A percentile compares a stretch with the other conserved stretches of the same genome.
Evolutionary conservation across 2,888 invertebrate genomes (phyloP).

Genomic region (Drosophila melanosoma): DNA sequence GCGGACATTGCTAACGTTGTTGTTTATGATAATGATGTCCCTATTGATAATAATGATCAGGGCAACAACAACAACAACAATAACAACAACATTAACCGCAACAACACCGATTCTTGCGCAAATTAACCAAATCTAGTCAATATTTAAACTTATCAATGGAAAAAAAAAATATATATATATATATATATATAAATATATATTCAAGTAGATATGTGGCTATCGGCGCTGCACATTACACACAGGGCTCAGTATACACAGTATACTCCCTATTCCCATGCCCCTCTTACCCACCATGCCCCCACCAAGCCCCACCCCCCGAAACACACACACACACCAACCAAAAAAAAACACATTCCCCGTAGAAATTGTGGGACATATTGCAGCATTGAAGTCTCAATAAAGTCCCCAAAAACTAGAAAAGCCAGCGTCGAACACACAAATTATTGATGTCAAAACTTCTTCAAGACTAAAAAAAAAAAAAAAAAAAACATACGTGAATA

Average conservation of each 20-base stretch:
- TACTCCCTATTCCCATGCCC: neutral
- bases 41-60: neutral
- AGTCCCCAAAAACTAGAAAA: neutral
- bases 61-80: neutral
- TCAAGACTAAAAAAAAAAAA: slow-evolving; percentile 27
- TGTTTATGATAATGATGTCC: neutral
- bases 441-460: slow-evolving; percentile 18
- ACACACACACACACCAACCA: too few relatives aligned
- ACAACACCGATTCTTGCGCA: slow-evolving; percentile 19
- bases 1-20: neutral
- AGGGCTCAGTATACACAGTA: slow-evolving; percentile 7
- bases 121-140: slow-evolving; percentile 44
- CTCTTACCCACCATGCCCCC: neutral
- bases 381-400: neutral
- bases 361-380: neutral
- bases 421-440: slow-evolving; percentile 2
- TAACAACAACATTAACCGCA: neutral
- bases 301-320: neutral
- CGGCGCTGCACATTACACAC: slow-evolving; percentile 23
- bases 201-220: slow-evolving; percentile 5
- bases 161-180: neutral
- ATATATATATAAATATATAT: neutral
- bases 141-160: slow-evolving; percentile 20
- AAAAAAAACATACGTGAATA: slow-evolving; percentile 20
- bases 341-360: slow-evolving; percentile 12